Percentiles rank a stretch among this genome's conserved stretches.
Evolutionary conservation across 1,140 invertebrate species (phyloP).

Genomic region (Paralvinella palmiformis): DNA sequence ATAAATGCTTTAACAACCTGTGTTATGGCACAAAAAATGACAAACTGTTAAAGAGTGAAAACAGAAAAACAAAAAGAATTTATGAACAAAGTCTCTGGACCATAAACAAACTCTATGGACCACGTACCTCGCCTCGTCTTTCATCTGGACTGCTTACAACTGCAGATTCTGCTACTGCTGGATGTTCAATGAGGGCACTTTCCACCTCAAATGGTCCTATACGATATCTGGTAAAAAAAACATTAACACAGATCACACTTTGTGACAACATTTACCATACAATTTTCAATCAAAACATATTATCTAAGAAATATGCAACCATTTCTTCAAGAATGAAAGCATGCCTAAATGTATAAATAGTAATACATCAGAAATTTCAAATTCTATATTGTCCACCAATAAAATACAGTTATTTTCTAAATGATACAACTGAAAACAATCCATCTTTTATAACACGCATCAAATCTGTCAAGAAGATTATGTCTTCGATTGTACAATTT

Average conservation of each 20-base stretch:
- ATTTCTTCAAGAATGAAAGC: neutral
- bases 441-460: too few relatives aligned
- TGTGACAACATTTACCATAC: neutral
- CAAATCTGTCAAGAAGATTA: too few relatives aligned
- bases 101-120: neutral
- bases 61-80: neutral
- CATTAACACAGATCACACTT: neutral
- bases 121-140: constrained; percentile 43
- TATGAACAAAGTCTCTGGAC: neutral
- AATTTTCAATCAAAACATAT: neutral
- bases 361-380: neutral
- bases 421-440: too few relatives aligned
- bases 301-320: neutral
- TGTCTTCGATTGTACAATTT: too few relatives aligned
- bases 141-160: constrained; percentile 53
- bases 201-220: constrained; percentile 56
- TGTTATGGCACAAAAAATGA: neutral
- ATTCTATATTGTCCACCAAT: too few relatives aligned
- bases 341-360: neutral
- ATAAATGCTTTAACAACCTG: constrained; percentile 55
- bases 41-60: neutral
- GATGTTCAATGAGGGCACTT: constrained; percentile 52
- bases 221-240: constrained; percentile 40
- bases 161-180: constrained; percentile 53
- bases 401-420: too few relatives aligned